Percentiles rank a stretch among this genome's conserved stretches.
phyloP scores from a whole-genome alignment of 2,888 invertebrate genomes.

The Girardia tigrina region DNA sequence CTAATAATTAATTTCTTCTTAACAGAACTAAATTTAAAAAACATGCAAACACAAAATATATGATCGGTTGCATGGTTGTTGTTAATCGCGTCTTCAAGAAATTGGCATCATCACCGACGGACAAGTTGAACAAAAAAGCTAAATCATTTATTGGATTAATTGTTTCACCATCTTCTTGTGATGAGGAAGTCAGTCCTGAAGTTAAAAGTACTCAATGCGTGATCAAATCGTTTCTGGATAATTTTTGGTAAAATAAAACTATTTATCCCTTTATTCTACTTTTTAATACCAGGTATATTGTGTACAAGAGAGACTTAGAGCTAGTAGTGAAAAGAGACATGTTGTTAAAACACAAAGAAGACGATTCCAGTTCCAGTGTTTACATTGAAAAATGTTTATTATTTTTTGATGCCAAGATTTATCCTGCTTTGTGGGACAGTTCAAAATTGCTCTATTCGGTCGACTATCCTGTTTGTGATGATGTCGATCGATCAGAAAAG shows the following conservation, averaged over 20 bases:
- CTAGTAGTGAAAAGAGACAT: neutral
- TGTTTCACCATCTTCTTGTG: constrained; percentile 7
- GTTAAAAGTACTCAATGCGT: neutral
- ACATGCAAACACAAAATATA: neutral
- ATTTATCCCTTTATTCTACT: no score
- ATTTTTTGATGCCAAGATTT: neutral
- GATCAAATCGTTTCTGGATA: neutral
- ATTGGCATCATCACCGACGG: neutral
- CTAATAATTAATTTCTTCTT: no score
- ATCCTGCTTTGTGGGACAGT: neutral
- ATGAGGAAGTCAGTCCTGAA: neutral
- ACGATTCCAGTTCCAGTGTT: neutral
- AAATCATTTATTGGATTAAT: constrained; percentile 15
- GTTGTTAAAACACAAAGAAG: neutral
- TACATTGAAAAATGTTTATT: neutral
- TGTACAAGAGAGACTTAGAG: neutral
- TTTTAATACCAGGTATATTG: neutral
- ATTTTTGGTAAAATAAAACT: neutral
- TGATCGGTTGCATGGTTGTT: neutral
- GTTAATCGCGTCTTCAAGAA: neutral
- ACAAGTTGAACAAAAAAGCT: neutral
- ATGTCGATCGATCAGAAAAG: neutral
- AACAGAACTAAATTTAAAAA: neutral
- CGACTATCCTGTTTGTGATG: neutral
- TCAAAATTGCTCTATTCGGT: neutral